Percentiles rank a stretch among this genome's conserved stretches.
phyloP scores from a whole-genome alignment of 1,140 invertebrate genomes.

The Pantala flavescens region DNA sequence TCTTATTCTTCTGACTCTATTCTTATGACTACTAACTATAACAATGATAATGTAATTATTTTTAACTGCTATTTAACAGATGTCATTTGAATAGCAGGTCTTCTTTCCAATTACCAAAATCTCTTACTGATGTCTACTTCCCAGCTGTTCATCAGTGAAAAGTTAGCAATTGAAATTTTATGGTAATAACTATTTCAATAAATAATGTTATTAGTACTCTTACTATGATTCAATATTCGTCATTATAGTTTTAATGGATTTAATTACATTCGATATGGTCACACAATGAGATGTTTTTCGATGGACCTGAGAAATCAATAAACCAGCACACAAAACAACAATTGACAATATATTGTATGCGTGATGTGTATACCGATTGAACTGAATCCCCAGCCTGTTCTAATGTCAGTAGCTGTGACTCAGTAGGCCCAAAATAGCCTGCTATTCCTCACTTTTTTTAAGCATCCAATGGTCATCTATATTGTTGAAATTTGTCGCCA shows the following conservation, averaged over 20 bases:
- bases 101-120: slow-evolving; percentile 4
- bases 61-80: slow-evolving; percentile 4
- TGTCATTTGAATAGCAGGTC: slow-evolving; percentile 9
- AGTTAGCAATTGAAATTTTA: slow-evolving; percentile 4
- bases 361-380: slow-evolving; percentile 14
- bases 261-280: slow-evolving; percentile 3
- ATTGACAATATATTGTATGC: slow-evolving; percentile 22
- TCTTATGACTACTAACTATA: neutral
- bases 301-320: neutral
- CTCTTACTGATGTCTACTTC: slow-evolving; percentile 1
- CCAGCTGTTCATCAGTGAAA: neutral
- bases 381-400: slow-evolving; percentile 12
- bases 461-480: slow-evolving; percentile 5
- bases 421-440: neutral
- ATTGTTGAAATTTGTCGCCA: slow-evolving; percentile 18
- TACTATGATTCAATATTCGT: neutral
- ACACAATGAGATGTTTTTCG: neutral
- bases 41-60: slow-evolving; percentile 5
- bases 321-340: slow-evolving; percentile 14
- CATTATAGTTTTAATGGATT: slow-evolving; percentile 12
- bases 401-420: slow-evolving; percentile 16
- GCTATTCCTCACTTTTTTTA: neutral
- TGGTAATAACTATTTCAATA: slow-evolving; percentile 12
- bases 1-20: slow-evolving; percentile 3
- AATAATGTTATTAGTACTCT: slow-evolving; percentile 11